Evolutionary conservation across 1,140 invertebrate genomes (phyloP).

Genomic region (Orchesella cincta): DNA sequence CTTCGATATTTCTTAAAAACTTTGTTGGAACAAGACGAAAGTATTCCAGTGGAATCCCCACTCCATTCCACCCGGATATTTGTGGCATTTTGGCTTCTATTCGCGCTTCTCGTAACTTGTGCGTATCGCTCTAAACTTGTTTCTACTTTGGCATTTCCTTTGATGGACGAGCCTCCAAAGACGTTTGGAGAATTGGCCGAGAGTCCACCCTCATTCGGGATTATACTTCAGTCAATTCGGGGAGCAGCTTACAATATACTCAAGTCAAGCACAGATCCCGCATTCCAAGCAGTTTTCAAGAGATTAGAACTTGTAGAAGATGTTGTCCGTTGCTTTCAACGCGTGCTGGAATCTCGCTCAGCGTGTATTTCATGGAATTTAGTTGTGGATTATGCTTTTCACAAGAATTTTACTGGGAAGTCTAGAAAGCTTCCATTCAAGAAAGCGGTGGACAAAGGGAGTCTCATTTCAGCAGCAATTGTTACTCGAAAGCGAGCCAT

Average conservation of each 20-base stretch:
- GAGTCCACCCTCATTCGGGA: background rate
- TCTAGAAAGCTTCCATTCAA: too few relatives aligned
- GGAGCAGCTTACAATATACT: background rate
- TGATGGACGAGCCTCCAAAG: background rate
- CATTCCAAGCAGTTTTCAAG: background rate
- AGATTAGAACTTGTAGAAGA: background rate
- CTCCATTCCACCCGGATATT: background rate
- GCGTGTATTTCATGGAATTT: too few relatives aligned
- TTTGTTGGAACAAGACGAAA: background rate
- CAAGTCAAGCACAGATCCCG: background rate
- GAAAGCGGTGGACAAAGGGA: too few relatives aligned
- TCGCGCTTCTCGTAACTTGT: background rate
- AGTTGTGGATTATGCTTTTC: too few relatives aligned
- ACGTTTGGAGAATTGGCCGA: background rate
- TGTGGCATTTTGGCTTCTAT: background rate
- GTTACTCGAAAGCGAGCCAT: too few relatives aligned
- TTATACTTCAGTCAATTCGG: background rate
- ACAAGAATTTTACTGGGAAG: too few relatives aligned
- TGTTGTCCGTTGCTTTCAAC: too few relatives aligned
- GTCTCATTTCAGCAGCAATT: too few relatives aligned
- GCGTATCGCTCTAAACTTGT: background rate
- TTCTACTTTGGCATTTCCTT: background rate
- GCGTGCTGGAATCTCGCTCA: too few relatives aligned
- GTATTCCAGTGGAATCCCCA: background rate
- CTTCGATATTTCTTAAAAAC: background rate